These are phyloP conservation scores for Propsilocerus akamusi DNA, from an alignment of 1,140 invertebrate genomes.

Conservation along the genomic window DNA sequence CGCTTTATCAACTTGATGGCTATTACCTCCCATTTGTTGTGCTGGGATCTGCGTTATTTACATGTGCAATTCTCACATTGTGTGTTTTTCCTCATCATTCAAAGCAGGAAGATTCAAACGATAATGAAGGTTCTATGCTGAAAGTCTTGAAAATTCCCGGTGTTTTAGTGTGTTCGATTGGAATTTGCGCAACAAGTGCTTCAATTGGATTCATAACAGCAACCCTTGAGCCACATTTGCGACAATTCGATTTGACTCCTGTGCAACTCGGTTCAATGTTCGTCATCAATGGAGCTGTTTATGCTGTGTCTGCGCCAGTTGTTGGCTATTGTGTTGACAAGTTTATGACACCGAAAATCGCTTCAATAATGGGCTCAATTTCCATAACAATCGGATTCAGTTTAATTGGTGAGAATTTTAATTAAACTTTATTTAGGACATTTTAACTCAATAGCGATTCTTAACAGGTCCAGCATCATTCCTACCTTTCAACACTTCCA, in stretches of 20 bases:
- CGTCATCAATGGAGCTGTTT: constrained; percentile 69
- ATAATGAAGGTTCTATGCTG: constrained; percentile 37
- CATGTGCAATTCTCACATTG: constrained; percentile 52
- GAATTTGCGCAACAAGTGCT: constrained; percentile 53
- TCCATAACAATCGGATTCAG: constrained; percentile 45
- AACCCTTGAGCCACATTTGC: constrained; percentile 61
- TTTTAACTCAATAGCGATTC: background rate
- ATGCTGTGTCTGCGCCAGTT: constrained; percentile 57
- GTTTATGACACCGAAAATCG: constrained; percentile 38
- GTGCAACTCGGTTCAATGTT: constrained; percentile 40
- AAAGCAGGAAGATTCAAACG: constrained; percentile 31
- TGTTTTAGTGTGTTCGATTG: constrained; percentile 41
- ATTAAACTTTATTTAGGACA: background rate
- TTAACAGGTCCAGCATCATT: constrained; percentile 43
- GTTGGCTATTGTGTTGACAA: constrained; percentile 69
- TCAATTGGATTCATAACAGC: constrained; percentile 68
- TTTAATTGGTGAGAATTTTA: constrained; percentile 30
- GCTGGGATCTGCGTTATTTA: constrained; percentile 55
- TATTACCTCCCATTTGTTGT: constrained; percentile 75
- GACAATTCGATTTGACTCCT: constrained; percentile 27
- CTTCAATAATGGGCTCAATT: constrained; percentile 44
- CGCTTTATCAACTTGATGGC: constrained; percentile 59
- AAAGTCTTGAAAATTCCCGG: constrained; percentile 45
- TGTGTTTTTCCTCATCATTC: constrained; percentile 47
- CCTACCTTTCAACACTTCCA: constrained; percentile 38